phyloP scores from a whole-genome alignment of 2,113 vertebrate species.

The Albula goreensis region DNA sequence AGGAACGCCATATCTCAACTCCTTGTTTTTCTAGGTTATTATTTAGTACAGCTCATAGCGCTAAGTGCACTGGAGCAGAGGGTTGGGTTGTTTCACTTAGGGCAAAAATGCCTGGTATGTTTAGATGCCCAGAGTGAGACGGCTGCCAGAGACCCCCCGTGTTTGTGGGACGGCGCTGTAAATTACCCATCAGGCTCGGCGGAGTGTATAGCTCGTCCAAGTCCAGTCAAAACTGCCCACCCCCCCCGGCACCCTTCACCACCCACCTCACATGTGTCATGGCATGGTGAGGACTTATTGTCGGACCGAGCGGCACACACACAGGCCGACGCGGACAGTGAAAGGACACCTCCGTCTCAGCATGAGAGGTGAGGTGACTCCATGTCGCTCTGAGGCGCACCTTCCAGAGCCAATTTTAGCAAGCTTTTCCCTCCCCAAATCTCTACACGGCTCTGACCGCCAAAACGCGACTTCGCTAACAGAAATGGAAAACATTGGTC shows the following conservation, averaged over 20 bases:
- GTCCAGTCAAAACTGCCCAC: neutral
- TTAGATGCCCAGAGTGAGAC: conserved; percentile 22
- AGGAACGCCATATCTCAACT: conserved; percentile 34
- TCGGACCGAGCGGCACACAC: neutral
- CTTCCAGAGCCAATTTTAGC: neutral
- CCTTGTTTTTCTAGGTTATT: neutral
- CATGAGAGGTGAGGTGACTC: neutral
- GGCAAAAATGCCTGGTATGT: conserved; percentile 31
- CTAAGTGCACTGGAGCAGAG: neutral
- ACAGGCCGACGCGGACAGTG: neutral
- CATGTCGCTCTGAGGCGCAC: neutral
- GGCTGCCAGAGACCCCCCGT: conserved; percentile 24
- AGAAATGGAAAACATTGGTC: neutral
- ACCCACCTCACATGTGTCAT: neutral
- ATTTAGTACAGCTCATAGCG: neutral
- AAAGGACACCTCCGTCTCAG: neutral
- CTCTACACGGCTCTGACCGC: neutral
- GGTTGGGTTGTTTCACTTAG: conserved; percentile 7
- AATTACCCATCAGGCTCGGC: neutral
- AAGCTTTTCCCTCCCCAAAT: neutral
- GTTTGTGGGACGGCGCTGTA: neutral
- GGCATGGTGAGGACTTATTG: neutral
- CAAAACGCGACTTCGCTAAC: neutral
- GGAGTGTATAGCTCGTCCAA: neutral
- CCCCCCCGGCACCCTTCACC: neutral